Base-by-base conservation (phyloP, 2,888 invertebrate genomes). In the Phaonia tiefii region DNA sequence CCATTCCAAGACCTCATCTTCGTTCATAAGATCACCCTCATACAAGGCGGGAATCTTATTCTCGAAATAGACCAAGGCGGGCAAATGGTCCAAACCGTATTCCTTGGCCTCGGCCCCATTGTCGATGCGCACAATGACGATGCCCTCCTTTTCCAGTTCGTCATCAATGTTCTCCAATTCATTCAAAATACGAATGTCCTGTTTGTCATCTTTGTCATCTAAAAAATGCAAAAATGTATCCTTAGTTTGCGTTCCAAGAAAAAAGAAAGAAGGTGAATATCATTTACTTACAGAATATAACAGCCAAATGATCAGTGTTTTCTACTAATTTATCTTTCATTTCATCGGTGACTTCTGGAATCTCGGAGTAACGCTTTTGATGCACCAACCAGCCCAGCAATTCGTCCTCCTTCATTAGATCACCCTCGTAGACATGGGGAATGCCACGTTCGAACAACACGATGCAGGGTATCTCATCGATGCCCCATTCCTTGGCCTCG, bases 131-230 rank as follows among this genome's bases (percentile, higher is more conserved):
- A 97, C 96, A 83, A 98, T 97, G 11, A 97, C 95, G 84, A 98
- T 97, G 4, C 95, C 96, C 91, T 97, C 96, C 87, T 95, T 96
- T 89, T 97, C 96, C 73, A 97, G 91, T 86, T 97, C 97, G 89
- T 97, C 97, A 85, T 97, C 97, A 86, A 98, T 97, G 89, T 97
- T 97, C 91, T 98, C 97, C 83, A 98, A 90, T 90, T 97, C 97
- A 87, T 96, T 97, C 15, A 97, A 90, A 69, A 97, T 95, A 85
- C 96, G 92, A 85, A 97, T 96, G 86, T 97, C 96, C 92, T 97
- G 96, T 89, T 96, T 96, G 86, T 96, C 96, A 70, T 97, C 96
- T 89, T 96, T 96, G 87, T 97, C 96, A 90, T 97, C 97, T 97
- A 11, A 17, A 13, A 10, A 25, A 54, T n/a, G 26, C 5, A 15